Evolutionary conservation across 2,888 invertebrate genomes (phyloP), one percentile per base, ranked within the genome.

Genomic region (Balanococcus diminutus): DNA sequence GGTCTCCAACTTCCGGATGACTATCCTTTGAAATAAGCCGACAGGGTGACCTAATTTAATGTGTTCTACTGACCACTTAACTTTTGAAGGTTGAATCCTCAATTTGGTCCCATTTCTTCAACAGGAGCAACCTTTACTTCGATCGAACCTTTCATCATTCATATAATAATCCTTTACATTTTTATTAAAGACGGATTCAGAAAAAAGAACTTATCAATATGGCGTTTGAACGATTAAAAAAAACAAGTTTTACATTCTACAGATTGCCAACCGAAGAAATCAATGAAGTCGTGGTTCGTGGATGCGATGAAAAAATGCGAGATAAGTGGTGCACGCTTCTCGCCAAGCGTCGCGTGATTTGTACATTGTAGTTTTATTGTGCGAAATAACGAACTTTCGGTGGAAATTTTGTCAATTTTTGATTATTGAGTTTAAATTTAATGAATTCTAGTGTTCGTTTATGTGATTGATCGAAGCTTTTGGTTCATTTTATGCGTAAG

Each of bases 191-290:
- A 31, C 16, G 31, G 28, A 16, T 67, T 67, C 31, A 4, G 16
- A 67, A 16, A 67, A 67, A 28, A 2, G 31, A 9, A 28, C 67
- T n/a, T 14, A 28, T 28, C 67, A 67, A 67, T 67, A 67, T 67
- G 67, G 67, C 67, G 67, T 16, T 31, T 19, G 2, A 16, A 9
- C 67, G 67, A 28, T 31, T 19, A 16, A 16, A 9, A 16, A 67
- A 67, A 67, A 67, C 67, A 28, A 67, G 67, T 67, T 67, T 61
- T 67, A 67, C 67, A 28, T 67, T 67, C 28, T 28, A 67, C 67
- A 67, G 67, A 67, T 67, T 67, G 67, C 67, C 67, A 67, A 67
- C 67, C 16, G 28, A 67, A 67, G 67, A 67, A 67, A 67, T 67
- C 67, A 67, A 67, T 67, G 67, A 28, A 67, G 31, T 67, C 28